Percentiles rank a stretch among this genome's conserved stretches.
These are phyloP conservation scores for Neotoxoptera formosana DNA, from an alignment of 1,140 invertebrate genomes.

Conservation along the genomic window DNA sequence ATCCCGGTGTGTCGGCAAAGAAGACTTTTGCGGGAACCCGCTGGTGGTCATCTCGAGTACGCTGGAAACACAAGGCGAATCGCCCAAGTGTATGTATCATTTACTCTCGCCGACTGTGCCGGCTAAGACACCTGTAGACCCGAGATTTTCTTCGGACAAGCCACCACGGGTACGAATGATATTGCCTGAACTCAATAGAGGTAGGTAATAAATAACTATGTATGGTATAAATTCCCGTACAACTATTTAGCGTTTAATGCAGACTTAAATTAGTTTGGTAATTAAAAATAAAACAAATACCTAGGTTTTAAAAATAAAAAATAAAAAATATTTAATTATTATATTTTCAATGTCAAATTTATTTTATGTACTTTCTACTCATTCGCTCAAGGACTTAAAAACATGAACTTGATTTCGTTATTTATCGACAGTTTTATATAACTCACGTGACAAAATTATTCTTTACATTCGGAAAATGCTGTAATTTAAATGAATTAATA, in stretches of 20 bases:
- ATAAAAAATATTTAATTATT: no score
- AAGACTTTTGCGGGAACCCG: neutral
- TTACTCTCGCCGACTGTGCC: constrained; percentile 23
- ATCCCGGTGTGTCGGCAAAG: neutral
- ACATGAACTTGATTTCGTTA: neutral
- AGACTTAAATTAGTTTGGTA: neutral
- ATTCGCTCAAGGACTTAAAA: constrained; percentile 25
- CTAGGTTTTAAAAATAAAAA: neutral
- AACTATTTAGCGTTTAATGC: neutral
- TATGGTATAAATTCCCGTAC: neutral
- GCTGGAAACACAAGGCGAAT: constrained; percentile 52
- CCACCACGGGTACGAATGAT: constrained; percentile 57
- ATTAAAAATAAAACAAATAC: neutral
- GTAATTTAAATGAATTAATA: neutral
- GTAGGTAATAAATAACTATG: constrained; percentile 58
- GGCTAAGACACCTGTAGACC: constrained; percentile 40
- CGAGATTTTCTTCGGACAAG: constrained; percentile 41
- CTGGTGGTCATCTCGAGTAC: constrained; percentile 46
- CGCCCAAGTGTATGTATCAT: constrained; percentile 41
- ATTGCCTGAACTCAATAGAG: constrained; percentile 60
- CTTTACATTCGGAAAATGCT: neutral
- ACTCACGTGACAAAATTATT: neutral
- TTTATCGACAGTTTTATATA: neutral
- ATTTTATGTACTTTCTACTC: neutral
- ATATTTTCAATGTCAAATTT: constrained; percentile 47